These are phyloP conservation scores for Archilochus colubris DNA, from an alignment of 2,113 vertebrate genomes.

Conservation along the genomic window DNA sequence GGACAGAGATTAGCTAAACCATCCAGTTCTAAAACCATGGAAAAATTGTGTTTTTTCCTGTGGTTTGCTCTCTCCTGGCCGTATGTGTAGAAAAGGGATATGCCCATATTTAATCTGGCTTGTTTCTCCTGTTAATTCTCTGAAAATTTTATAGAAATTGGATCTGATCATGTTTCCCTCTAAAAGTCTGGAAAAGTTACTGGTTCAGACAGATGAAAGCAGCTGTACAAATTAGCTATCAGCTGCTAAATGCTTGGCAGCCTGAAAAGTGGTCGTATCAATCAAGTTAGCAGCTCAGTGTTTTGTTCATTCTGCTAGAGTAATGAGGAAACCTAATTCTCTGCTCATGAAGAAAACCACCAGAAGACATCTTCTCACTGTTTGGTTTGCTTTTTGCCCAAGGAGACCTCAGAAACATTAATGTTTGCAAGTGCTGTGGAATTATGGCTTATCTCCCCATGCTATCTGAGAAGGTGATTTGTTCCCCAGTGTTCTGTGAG, in stretches of 20 bases:
- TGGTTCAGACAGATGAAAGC: not conserved
- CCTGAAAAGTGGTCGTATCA: not conserved
- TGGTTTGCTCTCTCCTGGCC: not conserved
- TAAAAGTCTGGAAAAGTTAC: not conserved
- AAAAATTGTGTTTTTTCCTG: not conserved
- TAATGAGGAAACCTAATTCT: not conserved
- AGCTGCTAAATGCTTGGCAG: constrained; percentile 10
- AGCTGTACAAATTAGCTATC: constrained; percentile 21
- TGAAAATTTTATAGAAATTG: not conserved
- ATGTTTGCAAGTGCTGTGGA: not conserved
- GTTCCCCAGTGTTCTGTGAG: not conserved
- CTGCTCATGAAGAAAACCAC: not conserved
- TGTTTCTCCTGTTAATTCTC: not conserved
- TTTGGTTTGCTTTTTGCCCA: not conserved
- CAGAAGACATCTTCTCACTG: not conserved
- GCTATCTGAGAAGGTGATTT: not conserved
- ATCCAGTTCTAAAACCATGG: not conserved
- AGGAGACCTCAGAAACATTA: not conserved
- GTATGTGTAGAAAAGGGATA: not conserved
- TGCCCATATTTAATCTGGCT: not conserved
- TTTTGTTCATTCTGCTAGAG: not conserved
- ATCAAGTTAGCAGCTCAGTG: not conserved
- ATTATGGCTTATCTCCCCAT: not conserved
- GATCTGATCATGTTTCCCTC: not conserved
- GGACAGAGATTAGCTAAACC: not conserved